Evolutionary conservation across 2,797 vertebrate genomes (phyloP).

Genomic region (Borostomias antarcticus): DNA sequence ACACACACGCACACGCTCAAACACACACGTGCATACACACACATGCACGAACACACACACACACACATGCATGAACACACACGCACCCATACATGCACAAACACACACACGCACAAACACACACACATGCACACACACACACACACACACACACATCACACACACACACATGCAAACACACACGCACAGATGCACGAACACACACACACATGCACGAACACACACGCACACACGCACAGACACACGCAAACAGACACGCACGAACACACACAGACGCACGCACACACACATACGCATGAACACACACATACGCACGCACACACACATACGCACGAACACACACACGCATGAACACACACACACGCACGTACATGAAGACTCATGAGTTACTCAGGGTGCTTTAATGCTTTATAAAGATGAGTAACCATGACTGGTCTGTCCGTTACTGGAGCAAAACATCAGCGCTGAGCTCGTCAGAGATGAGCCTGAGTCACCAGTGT

Average conservation of each 20-base stretch:
- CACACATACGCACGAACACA: too few species aligned
- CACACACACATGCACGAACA: slow-evolving; percentile 14
- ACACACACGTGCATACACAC: background rate
- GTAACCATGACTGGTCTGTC: too few species aligned
- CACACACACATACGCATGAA: background rate
- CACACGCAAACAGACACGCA: too few species aligned
- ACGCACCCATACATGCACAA: too few species aligned
- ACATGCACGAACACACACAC: slow-evolving; percentile 16
- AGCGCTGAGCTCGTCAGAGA: too few species aligned
- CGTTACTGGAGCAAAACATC: too few species aligned
- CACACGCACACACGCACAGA: too few species aligned
- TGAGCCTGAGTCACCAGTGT: too few species aligned
- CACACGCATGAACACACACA: slow-evolving; percentile 1
- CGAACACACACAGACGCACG: background rate
- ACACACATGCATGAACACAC: too few species aligned
- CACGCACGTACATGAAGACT: background rate
- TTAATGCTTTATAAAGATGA: background rate
- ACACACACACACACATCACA: background rate
- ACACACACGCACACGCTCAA: slow-evolving; percentile 9
- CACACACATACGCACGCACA: background rate
- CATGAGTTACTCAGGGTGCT: too few species aligned
- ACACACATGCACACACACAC: background rate
- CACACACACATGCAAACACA: too few species aligned
- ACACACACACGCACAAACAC: background rate
- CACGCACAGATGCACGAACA: background rate